Evolutionary conservation across 2,888 invertebrate species (phyloP), one percentile per base, ranked within the genome.

Genomic region (Sclerodermus sp.): DNA sequence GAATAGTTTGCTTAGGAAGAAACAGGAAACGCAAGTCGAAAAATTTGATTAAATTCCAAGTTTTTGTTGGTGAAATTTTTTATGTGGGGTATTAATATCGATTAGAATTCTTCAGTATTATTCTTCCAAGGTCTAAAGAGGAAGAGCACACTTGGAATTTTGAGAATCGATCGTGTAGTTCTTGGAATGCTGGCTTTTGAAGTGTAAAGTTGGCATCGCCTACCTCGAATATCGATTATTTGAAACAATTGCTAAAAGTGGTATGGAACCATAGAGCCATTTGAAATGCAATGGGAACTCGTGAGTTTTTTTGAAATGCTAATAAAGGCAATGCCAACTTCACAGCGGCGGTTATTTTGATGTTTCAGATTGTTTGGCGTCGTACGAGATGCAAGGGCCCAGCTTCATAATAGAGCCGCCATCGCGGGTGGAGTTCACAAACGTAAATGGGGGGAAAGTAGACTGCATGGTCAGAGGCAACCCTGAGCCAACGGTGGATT

Each of bases 351-450:
- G 10, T 12, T 48, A 6, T 30, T 31, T n/a, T 47, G 52, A 51
- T 44, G 34, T 66, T 64, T 16, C 70, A 74, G 73, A 64, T 50
- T 73, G 78, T 43, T 74, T 77, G 55, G 81, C 79, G 43, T 80
- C 82, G 53, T 82, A 81, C 68, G 83, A 83, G 64, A 82, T 81
- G 51, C 83, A 83, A 67, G 84, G 83, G 30, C 83, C 83, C 32
- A 78, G 77, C 51, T 84, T 84, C 68, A 71, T 80, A 10, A 72
- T 78, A 53, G 83, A 84, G 62, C 84, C 84, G 29, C 76, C 81
- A 34, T 78, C 80, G 55, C 76, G 80, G 47, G 78, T 83, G 49
- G 83, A 84, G 67, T 83, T 84, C 63, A 82, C 82, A 54, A 83
- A 82, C 67, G 80, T 79, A 18, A 79, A 78, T 52, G 84, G 84